phyloP scores from a whole-genome alignment of 2,113 vertebrate genomes.

The Accipiter cooperii region DNA sequence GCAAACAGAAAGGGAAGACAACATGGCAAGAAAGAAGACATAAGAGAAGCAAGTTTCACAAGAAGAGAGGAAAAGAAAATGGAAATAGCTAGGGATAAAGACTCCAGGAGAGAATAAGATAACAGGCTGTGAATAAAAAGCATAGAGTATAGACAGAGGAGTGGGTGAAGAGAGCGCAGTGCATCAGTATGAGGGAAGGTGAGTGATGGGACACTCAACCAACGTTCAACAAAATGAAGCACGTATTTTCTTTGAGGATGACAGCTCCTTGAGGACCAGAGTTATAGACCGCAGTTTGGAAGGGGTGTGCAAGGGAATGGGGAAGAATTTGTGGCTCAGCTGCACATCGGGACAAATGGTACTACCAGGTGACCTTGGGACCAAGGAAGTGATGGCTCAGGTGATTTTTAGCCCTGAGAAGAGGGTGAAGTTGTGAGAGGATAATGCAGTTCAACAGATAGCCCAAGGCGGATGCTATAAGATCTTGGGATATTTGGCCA shows the following conservation, averaged over 20 bases:
- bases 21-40: background rate
- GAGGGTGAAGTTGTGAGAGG: background rate
- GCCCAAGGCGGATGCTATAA: background rate
- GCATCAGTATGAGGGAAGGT: background rate
- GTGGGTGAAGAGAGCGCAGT: background rate
- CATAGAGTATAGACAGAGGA: background rate
- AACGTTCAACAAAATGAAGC: background rate
- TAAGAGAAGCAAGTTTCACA: background rate
- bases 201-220: background rate
- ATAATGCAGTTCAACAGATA: background rate
- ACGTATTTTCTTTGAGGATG: background rate
- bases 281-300: background rate
- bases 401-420: background rate
- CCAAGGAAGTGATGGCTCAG: background rate
- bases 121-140: background rate
- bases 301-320: background rate
- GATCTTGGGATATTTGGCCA: background rate
- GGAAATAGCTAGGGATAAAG: background rate
- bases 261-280: background rate
- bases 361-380: background rate
- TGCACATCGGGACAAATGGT: background rate
- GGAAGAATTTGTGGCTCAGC: background rate
- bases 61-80: background rate
- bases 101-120: background rate
- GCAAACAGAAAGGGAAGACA: background rate